Evolutionary conservation across 2,888 invertebrate species (phyloP).

Genomic region (Pammene aurita): DNA sequence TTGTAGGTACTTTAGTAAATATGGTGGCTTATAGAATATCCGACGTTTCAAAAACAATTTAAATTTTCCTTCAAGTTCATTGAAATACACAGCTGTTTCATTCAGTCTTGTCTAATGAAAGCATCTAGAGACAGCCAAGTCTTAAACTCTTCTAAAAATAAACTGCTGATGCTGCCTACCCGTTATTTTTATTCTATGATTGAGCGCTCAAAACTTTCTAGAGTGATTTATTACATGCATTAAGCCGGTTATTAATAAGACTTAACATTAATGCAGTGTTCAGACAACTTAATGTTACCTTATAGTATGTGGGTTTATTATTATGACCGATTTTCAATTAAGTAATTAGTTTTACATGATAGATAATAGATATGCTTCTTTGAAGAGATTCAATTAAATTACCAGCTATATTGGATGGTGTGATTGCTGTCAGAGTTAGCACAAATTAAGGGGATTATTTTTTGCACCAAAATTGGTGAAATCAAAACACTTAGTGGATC

Average conservation of each 20-base stretch:
- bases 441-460: no score
- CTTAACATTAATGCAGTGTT: conserved; percentile 12
- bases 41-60: no score
- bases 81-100: neutral
- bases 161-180: conserved; percentile 5
- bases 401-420: no score
- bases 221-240: conserved; percentile 45
- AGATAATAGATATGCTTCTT: no score
- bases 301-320: conserved; percentile 17
- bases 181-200: conserved; percentile 29
- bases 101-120: conserved; percentile 19
- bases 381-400: no score
- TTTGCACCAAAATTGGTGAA: no score
- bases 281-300: conserved; percentile 12
- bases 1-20: no score
- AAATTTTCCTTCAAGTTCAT: neutral
- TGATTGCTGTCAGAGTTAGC: no score
- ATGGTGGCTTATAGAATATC: no score
- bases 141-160: conserved; percentile 24
- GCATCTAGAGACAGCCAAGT: conserved; percentile 8
- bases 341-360: neutral
- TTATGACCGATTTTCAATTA: conserved; percentile 29
- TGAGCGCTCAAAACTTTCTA: conserved; percentile 43
- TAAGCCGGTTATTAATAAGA: conserved; percentile 23
- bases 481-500: no score